These are phyloP conservation scores for Probosciger aterrimus DNA, from an alignment of 2,113 vertebrate species.

Conservation along the genomic window DNA sequence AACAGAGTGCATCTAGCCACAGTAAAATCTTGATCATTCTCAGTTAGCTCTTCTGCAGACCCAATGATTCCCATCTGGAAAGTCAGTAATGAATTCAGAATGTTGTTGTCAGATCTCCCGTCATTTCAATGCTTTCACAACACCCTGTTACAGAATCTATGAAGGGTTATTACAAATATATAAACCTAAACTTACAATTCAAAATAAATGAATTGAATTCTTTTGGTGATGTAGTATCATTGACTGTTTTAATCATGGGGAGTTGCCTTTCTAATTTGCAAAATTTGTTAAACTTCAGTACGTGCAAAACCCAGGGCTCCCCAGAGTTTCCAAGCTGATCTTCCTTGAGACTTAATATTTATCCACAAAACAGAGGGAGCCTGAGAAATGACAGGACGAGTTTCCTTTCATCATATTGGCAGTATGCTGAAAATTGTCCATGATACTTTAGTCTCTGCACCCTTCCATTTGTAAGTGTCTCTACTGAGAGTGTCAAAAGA, in stretches of 20 bases:
- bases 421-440: background rate
- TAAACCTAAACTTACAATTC: background rate
- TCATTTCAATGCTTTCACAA: background rate
- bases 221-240: background rate
- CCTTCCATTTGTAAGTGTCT: background rate
- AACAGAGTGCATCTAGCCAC: background rate
- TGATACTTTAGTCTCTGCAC: background rate
- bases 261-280: background rate
- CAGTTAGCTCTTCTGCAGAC: background rate
- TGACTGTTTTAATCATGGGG: background rate
- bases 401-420: background rate
- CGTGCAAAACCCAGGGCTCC: background rate
- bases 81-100: background rate
- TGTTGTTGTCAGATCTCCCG: background rate
- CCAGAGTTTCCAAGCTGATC: background rate
- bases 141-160: background rate
- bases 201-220: background rate
- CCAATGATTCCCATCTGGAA: background rate
- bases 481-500: background rate
- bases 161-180: background rate
- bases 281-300: background rate
- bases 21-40: background rate
- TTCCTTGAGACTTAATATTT: background rate
- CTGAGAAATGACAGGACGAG: background rate
- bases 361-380: background rate